phyloP scores from a whole-genome alignment of 2,888 invertebrate species.

The Apotomis betuletana region DNA sequence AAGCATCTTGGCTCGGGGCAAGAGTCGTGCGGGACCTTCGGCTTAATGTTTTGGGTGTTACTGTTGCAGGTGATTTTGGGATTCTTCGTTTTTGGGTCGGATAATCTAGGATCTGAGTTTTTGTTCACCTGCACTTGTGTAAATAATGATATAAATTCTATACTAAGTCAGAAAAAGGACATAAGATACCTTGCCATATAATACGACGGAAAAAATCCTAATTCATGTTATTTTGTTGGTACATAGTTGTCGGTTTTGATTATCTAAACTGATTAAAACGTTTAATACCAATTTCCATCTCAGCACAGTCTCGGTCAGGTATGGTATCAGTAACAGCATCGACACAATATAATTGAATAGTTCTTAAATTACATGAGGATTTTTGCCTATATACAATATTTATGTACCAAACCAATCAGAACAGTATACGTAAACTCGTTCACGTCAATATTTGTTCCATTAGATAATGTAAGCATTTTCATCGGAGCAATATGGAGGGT shows the following conservation, averaged over 20 bases:
- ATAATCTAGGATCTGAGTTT: conserved; percentile 67
- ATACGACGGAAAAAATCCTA: no score
- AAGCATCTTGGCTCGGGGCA: conserved; percentile 79
- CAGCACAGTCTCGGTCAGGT: no score
- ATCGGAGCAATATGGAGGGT: not conserved
- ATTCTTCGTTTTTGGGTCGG: conserved; percentile 66
- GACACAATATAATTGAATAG: no score
- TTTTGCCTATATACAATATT: no score
- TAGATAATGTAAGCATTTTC: not conserved
- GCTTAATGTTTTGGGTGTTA: conserved; percentile 78
- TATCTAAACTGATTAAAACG: no score
- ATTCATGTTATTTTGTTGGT: no score
- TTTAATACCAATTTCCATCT: no score
- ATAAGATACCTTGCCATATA: no score
- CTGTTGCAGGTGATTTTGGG: conserved; percentile 72
- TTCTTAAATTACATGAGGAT: no score
- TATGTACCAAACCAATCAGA: not conserved
- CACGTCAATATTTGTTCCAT: not conserved
- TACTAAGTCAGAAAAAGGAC: no score
- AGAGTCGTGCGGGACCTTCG: conserved; percentile 72
- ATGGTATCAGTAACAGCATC: no score
- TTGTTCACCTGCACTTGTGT: conserved; percentile 37
- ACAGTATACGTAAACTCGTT: not conserved
- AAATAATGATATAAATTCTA: conserved; percentile 2
- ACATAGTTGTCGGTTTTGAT: no score